Evolutionary conservation across 2,797 vertebrate species (phyloP), one percentile per base, ranked within the genome.

Genomic region (Jordanella pulchra): DNA sequence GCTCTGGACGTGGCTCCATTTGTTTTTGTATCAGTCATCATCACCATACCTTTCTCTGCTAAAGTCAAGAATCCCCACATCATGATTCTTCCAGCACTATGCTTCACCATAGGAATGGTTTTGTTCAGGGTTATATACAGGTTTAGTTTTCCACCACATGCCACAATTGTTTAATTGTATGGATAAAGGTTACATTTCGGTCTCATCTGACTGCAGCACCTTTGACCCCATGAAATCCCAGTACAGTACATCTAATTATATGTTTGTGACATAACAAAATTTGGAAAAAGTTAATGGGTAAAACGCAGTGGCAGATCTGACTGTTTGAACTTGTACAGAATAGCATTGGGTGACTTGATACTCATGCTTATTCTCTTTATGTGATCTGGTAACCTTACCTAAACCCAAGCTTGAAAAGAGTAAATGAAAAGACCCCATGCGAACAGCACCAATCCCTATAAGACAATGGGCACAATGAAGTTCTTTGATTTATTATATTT

Each of bases 401-500:
- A 55, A 69, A 53, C 47, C 69, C n/a, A 0, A 17, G 28, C 27
- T 44, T 3, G 18, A 69, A 50, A 65, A 58, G 23, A n/a, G n/a
- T 58, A 30, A 42, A 63, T 66, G 21, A 73, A 76, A 72, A 75
- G 30, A 64, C 15, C 35, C 28, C 73, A 32, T 18, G 27, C 60
- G 54, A 4, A 23, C 64, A 61, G 17, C 67, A 63, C 72, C 68
- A 65, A 44, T 79, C 54, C 51, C 32, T 66, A 45, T 72, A 65
- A 72, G 71, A 65, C 25, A 69, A 44, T 3, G 28, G 66, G 73
- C 13, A 75, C 67, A 83, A 71, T 72, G 23, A 73, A 64, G 42
- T 79, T 71, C 80, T 89, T 89, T 90, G 84, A 90, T 89, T 91
- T 81, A 88, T 87, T 79, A 73, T 80, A 73, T 80, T 87, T 82